A percentile compares a stretch with the other conserved stretches of the same genome.
Evolutionary conservation across 2,113 vertebrate genomes (phyloP).

Genomic region (Proteles cristata): DNA sequence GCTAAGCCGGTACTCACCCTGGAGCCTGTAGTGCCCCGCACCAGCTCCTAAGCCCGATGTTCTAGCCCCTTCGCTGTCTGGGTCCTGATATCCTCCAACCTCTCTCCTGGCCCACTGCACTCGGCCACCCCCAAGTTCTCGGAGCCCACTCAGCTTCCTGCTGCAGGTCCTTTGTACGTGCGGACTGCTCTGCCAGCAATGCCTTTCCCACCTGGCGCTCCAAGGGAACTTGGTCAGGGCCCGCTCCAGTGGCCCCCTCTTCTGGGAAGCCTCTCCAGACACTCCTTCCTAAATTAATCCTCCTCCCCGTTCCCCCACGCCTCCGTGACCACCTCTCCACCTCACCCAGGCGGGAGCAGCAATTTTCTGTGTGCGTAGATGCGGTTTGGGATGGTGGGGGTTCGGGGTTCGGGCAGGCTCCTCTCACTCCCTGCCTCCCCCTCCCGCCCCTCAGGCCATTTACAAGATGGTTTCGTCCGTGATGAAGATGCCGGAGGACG

Average conservation of each 20-base stretch:
- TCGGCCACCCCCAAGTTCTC: neutral
- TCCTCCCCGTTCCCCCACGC: too few species aligned
- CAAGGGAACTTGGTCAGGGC: neutral
- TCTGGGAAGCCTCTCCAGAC: neutral
- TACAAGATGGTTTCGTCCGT: slow-evolving; percentile 99
- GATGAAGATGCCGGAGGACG: slow-evolving; percentile 99
- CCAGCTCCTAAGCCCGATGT: neutral
- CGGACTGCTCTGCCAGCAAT: neutral
- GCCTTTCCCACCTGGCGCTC: neutral
- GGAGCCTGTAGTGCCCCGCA: neutral
- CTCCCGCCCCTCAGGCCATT: slow-evolving; percentile 90
- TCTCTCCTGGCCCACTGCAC: neutral
- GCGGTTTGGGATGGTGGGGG: neutral
- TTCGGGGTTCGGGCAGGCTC: neutral
- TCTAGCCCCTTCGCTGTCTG: neutral
- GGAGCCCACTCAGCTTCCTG: neutral
- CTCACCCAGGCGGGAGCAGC: neutral
- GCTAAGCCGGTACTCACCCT: neutral
- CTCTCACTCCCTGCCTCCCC: neutral
- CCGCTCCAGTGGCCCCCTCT: neutral
- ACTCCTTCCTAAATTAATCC: neutral
- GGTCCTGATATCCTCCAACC: neutral
- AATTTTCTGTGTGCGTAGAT: neutral
- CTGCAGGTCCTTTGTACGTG: neutral
- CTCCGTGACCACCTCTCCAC: neutral